Evolutionary conservation across 2,113 vertebrate species (phyloP), one percentile per base, ranked within the genome.

Genomic region (Indicator maculatus): DNA sequence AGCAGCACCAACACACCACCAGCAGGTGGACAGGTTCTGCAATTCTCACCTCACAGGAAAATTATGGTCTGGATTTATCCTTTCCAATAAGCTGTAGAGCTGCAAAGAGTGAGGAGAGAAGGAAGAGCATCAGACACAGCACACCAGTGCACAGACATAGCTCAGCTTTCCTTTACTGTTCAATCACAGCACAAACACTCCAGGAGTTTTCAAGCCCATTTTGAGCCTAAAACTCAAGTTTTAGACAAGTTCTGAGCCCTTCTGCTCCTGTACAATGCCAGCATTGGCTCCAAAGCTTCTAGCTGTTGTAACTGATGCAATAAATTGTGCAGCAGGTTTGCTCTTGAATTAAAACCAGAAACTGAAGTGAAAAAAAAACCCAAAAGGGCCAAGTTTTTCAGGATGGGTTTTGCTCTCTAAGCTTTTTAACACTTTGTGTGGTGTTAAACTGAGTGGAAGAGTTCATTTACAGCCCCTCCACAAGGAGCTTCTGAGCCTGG

Each of bases 11-110:
- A 4, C 4, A 18, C 50, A 45, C 58, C 52, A 30, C 8, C 19
- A 63, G 59, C 23, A 75, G 1, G 7, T 5, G 41, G 36, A 20
- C 5, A 38, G 38, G 27, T 71, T 83, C 63, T 21, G 89, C 78
- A 93, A 67, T 72, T 81, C 97, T 96, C 98, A 99, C 99, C 99
- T 99, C 45, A 99, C 99, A 24, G 99, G 99, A 72, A 99, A 99
- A 95, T 99, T 99, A 90, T 99, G 99, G 95, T 99, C 99, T 33
- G 99, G 99, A 76, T 99, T 99, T 97, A 99, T 99, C 96, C 99
- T 98, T 97, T 99, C 99, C 96, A 99, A 95, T 28, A 99, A 98
- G 93, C 98, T 99, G 97, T 99, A 99, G 12, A 99, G 97, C 99
- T 99, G 56, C 7, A 63, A 64, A 69, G 20, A 1, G 52, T 58